Conservation (phyloP, 2,888 invertebrate species). For the Phengaris alcon region DNA sequence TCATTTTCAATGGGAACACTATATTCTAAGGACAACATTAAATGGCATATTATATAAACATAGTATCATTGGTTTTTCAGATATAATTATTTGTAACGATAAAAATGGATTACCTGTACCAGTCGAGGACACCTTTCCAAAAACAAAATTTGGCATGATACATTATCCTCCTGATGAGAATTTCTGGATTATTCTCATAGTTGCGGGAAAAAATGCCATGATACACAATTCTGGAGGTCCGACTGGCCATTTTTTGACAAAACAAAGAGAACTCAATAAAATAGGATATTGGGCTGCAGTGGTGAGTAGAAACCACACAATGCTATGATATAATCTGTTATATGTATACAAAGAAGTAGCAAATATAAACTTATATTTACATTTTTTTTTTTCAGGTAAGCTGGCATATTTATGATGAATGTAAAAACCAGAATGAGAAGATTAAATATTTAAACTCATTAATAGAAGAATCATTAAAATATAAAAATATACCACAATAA, state of each 20-base stretch:
- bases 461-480: slow-evolving; percentile 48
- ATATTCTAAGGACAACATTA: neutral
- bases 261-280: slow-evolving; percentile 81
- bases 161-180: slow-evolving; percentile 54
- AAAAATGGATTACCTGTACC: slow-evolving; percentile 67
- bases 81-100: slow-evolving; percentile 81
- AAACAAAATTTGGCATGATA: slow-evolving; percentile 70
- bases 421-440: slow-evolving; percentile 54
- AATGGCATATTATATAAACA: neutral
- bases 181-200: slow-evolving; percentile 78
- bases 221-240: slow-evolving; percentile 69
- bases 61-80: slow-evolving; percentile 51
- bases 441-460: slow-evolving; percentile 52
- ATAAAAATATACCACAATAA: slow-evolving; percentile 38
- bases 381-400: slow-evolving; percentile 61
- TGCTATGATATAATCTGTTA: neutral
- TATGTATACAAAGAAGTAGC: neutral
- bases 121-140: slow-evolving; percentile 66
- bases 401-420: slow-evolving; percentile 67
- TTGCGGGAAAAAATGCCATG: slow-evolving; percentile 81
- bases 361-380: neutral
- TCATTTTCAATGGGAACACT: neutral
- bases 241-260: slow-evolving; percentile 80
- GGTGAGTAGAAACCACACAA: slow-evolving; percentile 57
- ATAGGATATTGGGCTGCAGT: slow-evolving; percentile 80